phyloP scores from a whole-genome alignment of 2,113 vertebrate genomes.

The Gymnogyps californianus region DNA sequence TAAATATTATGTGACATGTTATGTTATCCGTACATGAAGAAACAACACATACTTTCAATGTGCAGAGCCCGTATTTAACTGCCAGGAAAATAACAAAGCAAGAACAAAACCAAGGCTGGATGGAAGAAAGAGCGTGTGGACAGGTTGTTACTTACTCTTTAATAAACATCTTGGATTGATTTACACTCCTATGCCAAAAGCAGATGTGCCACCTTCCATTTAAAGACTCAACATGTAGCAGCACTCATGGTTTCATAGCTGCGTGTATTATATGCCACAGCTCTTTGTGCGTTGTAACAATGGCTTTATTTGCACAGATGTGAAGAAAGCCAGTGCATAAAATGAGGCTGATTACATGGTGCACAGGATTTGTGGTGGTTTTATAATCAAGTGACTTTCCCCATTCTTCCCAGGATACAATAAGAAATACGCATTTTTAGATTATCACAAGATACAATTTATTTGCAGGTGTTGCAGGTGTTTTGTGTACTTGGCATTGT shows the following conservation, averaged over 20 bases:
- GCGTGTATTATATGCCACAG: background rate
- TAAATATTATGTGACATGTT: background rate
- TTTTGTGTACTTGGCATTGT: background rate
- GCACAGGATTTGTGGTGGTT: background rate
- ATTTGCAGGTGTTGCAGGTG: background rate
- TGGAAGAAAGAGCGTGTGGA: background rate
- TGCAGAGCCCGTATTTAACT: background rate
- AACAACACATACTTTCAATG: background rate
- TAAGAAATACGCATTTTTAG: background rate
- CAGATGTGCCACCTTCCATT: conserved; percentile 41
- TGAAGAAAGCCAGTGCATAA: background rate
- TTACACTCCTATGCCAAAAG: conserved; percentile 35
- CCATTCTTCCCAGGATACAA: background rate
- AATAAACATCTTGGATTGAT: conserved; percentile 49
- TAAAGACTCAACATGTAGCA: background rate
- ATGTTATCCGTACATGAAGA: background rate
- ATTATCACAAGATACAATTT: background rate
- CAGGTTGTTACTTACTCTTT: conserved; percentile 16
- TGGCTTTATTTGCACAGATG: conserved; percentile 8
- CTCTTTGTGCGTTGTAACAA: background rate
- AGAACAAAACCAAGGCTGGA: background rate
- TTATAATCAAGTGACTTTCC: background rate
- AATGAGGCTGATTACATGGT: background rate
- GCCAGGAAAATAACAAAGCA: conserved; percentile 25
- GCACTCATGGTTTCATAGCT: background rate